Evolutionary conservation across 2,888 invertebrate genomes (phyloP), one percentile per base, ranked within the genome.

Genomic region (Trisateles emortualis): DNA sequence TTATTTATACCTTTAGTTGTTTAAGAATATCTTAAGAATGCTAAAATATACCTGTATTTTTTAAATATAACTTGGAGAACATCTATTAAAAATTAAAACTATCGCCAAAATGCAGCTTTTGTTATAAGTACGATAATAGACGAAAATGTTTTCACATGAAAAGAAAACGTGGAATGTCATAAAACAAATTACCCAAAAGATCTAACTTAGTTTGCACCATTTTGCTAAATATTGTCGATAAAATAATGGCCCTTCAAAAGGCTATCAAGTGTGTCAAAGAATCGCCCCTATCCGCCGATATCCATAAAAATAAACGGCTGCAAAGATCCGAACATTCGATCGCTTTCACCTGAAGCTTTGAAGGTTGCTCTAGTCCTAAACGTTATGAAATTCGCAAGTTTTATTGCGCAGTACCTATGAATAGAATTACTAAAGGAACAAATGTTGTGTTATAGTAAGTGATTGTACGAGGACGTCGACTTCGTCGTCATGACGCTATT

Each of bases 271-370:
- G 52, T 55, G 61, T 59, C 59, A 41, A 52, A 54, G 68, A 51
- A 54, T 52, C 61, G 52, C 44, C 52, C 38, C 45, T 16, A 54
- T 40, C 35, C 52, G 35, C 33, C 59, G 44, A 61, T 68, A 62
- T 49, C 43, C 69, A 66, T 74, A 74, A 72, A 74, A 69, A 56
- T 54, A 64, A 68, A 72, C 56, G 72, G 61, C 59, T n/a, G n/a
- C n/a, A 22, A 3, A 26, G 8, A 26, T 52, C 39, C 44, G 57
- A 68, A 59, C 49, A 46, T 39, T 17, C 52, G 42, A 57, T 57
- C 45, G 50, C 36, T 52, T 66, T 72, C 67, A 72, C 69, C 65
- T 64, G 59, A 59, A 45, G 51, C 49, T 52, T 51, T 48, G 24
- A 49, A 43, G 17, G 30, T 26, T 30, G 14, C 39, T 39, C 32